Conservation (phyloP, 2,113 vertebrate genomes). For the Podarcis muralis region DNA sequence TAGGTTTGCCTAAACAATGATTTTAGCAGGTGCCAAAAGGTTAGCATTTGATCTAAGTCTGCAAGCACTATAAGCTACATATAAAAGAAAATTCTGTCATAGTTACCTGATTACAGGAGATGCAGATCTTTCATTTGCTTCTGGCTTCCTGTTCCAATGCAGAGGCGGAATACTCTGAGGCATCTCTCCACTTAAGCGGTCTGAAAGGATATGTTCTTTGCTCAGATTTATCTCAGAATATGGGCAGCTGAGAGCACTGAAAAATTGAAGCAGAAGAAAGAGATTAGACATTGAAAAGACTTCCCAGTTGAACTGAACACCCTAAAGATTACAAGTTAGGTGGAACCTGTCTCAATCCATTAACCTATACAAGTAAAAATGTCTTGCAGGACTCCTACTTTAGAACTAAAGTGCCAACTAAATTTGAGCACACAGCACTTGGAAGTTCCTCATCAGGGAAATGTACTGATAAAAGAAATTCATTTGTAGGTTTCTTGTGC, state of each 20-base stretch:
- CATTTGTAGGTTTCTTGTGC: background rate
- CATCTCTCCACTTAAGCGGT: constrained; percentile 84
- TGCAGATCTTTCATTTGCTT: constrained; percentile 71
- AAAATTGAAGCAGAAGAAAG: constrained; percentile 53
- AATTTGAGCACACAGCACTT: background rate
- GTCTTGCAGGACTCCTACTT: background rate
- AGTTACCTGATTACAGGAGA: constrained; percentile 78
- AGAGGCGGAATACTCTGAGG: constrained; percentile 69
- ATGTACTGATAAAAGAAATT: background rate
- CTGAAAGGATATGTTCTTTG: constrained; percentile 83
- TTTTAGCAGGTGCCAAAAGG: too few species aligned
- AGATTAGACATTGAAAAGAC: constrained; percentile 36
- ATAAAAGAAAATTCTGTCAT: background rate
- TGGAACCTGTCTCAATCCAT: constrained; percentile 16
- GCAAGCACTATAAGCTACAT: accelerated
- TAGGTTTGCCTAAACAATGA: too few species aligned
- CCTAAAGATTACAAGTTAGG: background rate
- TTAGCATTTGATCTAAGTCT: background rate
- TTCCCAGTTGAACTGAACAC: background rate
- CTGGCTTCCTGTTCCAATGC: constrained; percentile 74
- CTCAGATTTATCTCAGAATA: constrained; percentile 88
- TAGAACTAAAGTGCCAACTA: constrained; percentile 22
- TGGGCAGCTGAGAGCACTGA: constrained; percentile 82
- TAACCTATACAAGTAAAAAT: background rate
- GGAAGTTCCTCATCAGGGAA: background rate